Evolutionary conservation across 2,888 invertebrate species (phyloP).

Genomic region (Rhagonycha lutea): DNA sequence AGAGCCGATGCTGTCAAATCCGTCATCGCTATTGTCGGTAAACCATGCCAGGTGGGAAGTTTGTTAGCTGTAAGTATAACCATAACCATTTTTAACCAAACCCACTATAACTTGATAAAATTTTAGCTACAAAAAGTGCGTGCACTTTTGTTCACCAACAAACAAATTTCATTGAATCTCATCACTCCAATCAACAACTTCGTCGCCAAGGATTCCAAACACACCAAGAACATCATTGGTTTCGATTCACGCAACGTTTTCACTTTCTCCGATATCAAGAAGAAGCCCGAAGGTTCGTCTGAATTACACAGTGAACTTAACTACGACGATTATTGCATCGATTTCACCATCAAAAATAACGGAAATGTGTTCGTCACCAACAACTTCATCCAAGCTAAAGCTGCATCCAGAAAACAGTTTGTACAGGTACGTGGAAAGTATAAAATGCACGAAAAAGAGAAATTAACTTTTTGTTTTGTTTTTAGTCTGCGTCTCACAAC

Average conservation of each 20-base stretch:
- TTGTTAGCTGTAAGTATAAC: conserved; percentile 61
- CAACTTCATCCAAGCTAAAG: conserved; percentile 61
- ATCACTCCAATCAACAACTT: conserved; percentile 64
- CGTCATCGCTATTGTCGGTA: conserved; percentile 68
- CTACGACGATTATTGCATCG: conserved; percentile 68
- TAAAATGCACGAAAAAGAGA: neutral
- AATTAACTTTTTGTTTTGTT: conserved; percentile 33
- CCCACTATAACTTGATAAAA: neutral
- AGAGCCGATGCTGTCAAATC: conserved; percentile 77
- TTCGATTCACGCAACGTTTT: conserved; percentile 65
- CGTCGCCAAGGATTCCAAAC: conserved; percentile 60
- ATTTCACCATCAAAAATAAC: conserved; percentile 65
- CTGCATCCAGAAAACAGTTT: conserved; percentile 63
- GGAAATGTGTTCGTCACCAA: conserved; percentile 69
- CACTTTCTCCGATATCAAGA: conserved; percentile 66
- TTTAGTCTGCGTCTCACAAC: conserved; percentile 58
- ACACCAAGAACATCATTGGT: conserved; percentile 63
- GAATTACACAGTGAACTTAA: conserved; percentile 62
- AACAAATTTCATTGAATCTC: conserved; percentile 65
- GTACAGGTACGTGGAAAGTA: conserved; percentile 52
- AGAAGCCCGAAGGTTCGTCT: conserved; percentile 61
- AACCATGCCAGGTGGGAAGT: conserved; percentile 61
- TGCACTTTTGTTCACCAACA: conserved; percentile 56
- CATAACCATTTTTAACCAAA: neutral
- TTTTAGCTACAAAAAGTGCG: conserved; percentile 46